These are phyloP conservation scores for Heteropelma amictum DNA, from an alignment of 2,888 invertebrate species.

Conservation along the genomic window DNA sequence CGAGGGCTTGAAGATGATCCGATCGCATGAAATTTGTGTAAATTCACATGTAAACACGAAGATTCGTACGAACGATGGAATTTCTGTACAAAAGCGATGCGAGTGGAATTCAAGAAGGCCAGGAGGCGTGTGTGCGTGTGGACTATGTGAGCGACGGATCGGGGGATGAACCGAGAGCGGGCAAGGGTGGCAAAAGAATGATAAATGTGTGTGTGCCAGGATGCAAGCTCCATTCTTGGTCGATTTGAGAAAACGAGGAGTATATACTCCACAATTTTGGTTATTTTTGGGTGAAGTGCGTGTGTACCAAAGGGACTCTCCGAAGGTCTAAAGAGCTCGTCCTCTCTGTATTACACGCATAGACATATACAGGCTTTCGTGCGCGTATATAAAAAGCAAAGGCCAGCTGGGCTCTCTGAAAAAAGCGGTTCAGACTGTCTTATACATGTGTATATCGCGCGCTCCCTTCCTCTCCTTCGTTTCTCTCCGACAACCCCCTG, in stretches of 20 bases:
- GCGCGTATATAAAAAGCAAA: slow-evolving; percentile 39
- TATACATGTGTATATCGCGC: background rate
- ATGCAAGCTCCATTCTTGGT: background rate
- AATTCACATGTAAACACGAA: slow-evolving; percentile 2
- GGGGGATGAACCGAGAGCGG: too few species aligned
- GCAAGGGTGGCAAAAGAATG: background rate
- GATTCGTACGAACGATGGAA: background rate
- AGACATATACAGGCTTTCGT: background rate
- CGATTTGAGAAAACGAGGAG: slow-evolving; percentile 18
- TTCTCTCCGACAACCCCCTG: slow-evolving; percentile 19
- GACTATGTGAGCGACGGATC: slow-evolving; percentile 36
- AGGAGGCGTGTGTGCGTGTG: slow-evolving; percentile 44
- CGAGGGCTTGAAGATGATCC: too few species aligned
- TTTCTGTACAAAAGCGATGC: background rate
- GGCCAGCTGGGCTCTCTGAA: slow-evolving; percentile 43
- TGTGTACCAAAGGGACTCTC: slow-evolving; percentile 10
- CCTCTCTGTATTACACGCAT: background rate
- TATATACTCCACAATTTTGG: slow-evolving; percentile 48
- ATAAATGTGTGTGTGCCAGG: background rate
- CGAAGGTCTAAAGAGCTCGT: slow-evolving; percentile 27
- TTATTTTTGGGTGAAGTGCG: slow-evolving; percentile 45
- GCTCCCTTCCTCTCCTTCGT: slow-evolving; percentile 17
- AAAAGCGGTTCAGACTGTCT: slow-evolving; percentile 35
- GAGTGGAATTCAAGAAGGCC: background rate
- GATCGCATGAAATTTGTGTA: background rate